Conservation (phyloP, 2,113 vertebrate genomes). For the Apaloderma vittatum region DNA sequence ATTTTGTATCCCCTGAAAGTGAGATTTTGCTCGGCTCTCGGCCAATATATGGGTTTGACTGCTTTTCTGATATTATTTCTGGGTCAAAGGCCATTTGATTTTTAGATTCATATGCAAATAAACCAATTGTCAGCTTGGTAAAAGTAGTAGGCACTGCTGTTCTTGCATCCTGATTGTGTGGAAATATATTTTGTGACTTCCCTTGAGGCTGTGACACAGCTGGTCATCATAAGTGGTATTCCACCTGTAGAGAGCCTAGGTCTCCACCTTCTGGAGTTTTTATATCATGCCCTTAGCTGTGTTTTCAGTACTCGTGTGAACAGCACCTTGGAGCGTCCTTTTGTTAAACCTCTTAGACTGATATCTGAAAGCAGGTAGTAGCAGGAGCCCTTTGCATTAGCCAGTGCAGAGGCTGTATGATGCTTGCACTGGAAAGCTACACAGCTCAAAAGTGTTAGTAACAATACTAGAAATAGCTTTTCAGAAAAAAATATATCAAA, state of each 20-base stretch:
- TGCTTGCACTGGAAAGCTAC: background rate
- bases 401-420: background rate
- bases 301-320: background rate
- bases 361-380: background rate
- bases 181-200: background rate
- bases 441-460: background rate
- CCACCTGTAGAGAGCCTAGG: background rate
- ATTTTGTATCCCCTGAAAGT: background rate
- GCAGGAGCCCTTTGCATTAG: background rate
- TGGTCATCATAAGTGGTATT: background rate
- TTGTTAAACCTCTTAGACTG: background rate
- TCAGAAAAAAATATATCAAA: background rate
- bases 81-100: background rate
- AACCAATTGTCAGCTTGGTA: background rate
- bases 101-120: background rate
- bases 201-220: rapidly evolving
- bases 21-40: background rate
- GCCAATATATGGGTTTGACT: background rate
- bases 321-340: background rate
- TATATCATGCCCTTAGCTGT: background rate
- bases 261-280: background rate
- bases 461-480: background rate
- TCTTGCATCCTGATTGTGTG: background rate
- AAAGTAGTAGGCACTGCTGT: background rate
- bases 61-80: background rate